These are phyloP conservation scores for Drosophila bipectinata DNA, from an alignment of 1,140 invertebrate species.

Conservation along the genomic window DNA sequence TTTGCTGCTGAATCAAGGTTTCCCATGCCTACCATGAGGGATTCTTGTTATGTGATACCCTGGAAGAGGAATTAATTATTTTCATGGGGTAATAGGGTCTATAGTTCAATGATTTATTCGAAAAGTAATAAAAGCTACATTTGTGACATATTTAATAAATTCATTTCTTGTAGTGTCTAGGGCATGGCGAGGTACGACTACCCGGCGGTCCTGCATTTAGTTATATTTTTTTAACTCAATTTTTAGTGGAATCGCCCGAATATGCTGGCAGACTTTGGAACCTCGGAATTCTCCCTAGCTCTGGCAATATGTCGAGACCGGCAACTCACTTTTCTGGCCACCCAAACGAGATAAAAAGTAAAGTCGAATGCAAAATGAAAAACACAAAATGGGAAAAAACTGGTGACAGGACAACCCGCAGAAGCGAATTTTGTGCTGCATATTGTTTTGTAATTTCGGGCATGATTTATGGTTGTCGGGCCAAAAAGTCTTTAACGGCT, in stretches of 20 bases:
- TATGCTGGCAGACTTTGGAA: constrained; percentile 30
- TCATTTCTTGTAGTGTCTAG: background rate
- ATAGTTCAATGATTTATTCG: background rate
- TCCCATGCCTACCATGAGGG: constrained; percentile 20
- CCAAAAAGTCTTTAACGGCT: constrained; percentile 28
- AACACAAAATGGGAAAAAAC: constrained; percentile 6
- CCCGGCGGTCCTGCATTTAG: background rate
- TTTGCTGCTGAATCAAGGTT: constrained; percentile 30
- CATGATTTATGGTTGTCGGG: constrained; percentile 57
- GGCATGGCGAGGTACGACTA: background rate
- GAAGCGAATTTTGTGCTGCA: constrained; percentile 40
- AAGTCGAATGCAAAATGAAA: constrained; percentile 19
- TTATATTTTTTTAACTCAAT: constrained; percentile 26
- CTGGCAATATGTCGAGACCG: constrained; percentile 48
- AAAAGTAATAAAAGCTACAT: background rate
- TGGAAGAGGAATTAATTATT: background rate
- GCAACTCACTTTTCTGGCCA: constrained; percentile 53
- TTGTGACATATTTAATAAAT: no score
- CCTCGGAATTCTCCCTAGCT: constrained; percentile 39
- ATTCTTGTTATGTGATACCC: constrained; percentile 24
- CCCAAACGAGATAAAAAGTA: constrained; percentile 9
- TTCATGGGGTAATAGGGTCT: background rate
- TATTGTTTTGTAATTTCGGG: constrained; percentile 73
- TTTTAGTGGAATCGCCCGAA: constrained; percentile 36
- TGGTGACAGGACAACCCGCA: constrained; percentile 48